A percentile compares a stretch with the other conserved stretches of the same genome.
These are phyloP conservation scores for Drosophila murphyi DNA, from an alignment of 1,140 invertebrate species.

Conservation along the genomic window DNA sequence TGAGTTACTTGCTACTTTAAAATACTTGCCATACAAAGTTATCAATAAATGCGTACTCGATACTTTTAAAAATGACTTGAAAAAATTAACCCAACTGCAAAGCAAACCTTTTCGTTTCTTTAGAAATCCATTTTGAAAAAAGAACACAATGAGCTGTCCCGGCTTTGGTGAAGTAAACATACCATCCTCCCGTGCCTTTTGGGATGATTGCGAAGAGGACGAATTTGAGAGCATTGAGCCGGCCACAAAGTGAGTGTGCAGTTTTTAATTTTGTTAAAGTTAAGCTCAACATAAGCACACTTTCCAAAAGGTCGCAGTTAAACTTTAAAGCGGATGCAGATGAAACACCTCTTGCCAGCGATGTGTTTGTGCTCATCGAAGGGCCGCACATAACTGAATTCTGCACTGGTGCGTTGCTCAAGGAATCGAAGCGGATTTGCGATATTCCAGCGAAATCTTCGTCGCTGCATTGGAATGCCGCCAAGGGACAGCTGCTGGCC, in stretches of 20 bases:
- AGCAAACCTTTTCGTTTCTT: slow-evolving; percentile 1
- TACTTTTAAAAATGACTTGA: slow-evolving; percentile 49
- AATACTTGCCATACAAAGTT: slow-evolving; percentile 1
- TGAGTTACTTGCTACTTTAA: slow-evolving; percentile 5
- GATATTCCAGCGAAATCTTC: slow-evolving; percentile 61
- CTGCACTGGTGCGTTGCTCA: slow-evolving; percentile 34
- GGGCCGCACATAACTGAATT: slow-evolving; percentile 62
- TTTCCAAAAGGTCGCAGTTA: slow-evolving; percentile 54
- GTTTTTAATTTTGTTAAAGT: slow-evolving; percentile 5
- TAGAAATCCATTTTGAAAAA: background rate
- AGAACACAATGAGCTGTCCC: slow-evolving; percentile 67
- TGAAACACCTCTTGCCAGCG: slow-evolving; percentile 41
- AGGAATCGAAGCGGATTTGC: slow-evolving; percentile 49
- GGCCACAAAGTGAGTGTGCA: slow-evolving; percentile 53
- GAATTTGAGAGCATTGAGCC: slow-evolving; percentile 59
- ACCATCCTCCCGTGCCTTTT: slow-evolving; percentile 78
- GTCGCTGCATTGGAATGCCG: slow-evolving; percentile 54
- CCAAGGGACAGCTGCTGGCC: slow-evolving; percentile 54
- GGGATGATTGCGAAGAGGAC: slow-evolving; percentile 82
- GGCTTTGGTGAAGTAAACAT: slow-evolving; percentile 80
- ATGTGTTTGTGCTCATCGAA: slow-evolving; percentile 71
- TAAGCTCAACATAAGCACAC: background rate
- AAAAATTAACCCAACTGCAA: slow-evolving; percentile 27
- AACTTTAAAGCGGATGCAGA: slow-evolving; percentile 39
- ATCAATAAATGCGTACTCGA: slow-evolving; percentile 6